Evolutionary conservation across 2,888 invertebrate species (phyloP).

Genomic region (Diplazon laetatorius): DNA sequence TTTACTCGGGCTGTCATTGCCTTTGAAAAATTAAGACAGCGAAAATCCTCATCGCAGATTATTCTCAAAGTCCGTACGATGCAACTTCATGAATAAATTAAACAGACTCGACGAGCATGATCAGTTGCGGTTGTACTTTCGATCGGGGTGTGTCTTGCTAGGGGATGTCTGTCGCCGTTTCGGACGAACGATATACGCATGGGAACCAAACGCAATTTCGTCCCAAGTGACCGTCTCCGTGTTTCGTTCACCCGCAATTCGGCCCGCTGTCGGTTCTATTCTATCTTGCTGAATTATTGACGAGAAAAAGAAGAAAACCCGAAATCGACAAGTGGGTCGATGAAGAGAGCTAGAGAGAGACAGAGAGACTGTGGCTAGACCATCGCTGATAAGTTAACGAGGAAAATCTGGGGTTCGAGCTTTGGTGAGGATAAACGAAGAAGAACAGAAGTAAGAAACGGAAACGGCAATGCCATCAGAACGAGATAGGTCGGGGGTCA

Average conservation of each 20-base stretch:
- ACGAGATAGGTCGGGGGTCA: slow-evolving; percentile 28
- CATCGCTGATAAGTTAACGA: slow-evolving; percentile 55
- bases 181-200: slow-evolving; percentile 43
- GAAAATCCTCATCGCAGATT: not conserved
- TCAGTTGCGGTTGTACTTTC: slow-evolving; percentile 19
- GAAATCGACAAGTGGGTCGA: slow-evolving; percentile 14
- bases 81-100: not conserved
- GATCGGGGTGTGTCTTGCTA: not conserved
- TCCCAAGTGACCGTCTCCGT: slow-evolving; percentile 29
- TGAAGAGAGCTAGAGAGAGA: not conserved
- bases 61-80: not conserved
- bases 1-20: not conserved
- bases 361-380: not conserved
- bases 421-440: slow-evolving; percentile 13
- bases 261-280: not conserved
- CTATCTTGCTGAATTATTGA: slow-evolving; percentile 54
- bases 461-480: not conserved
- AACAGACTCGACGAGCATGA: not conserved
- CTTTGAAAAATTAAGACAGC: not conserved
- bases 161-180: slow-evolving; percentile 7
- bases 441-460: not conserved
- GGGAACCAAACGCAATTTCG: slow-evolving; percentile 24
- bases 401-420: slow-evolving; percentile 50
- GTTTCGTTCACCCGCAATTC: not conserved
- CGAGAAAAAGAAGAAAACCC: slow-evolving; percentile 5